phyloP scores from a whole-genome alignment of 2,888 invertebrate species.

The Seira ritae region DNA sequence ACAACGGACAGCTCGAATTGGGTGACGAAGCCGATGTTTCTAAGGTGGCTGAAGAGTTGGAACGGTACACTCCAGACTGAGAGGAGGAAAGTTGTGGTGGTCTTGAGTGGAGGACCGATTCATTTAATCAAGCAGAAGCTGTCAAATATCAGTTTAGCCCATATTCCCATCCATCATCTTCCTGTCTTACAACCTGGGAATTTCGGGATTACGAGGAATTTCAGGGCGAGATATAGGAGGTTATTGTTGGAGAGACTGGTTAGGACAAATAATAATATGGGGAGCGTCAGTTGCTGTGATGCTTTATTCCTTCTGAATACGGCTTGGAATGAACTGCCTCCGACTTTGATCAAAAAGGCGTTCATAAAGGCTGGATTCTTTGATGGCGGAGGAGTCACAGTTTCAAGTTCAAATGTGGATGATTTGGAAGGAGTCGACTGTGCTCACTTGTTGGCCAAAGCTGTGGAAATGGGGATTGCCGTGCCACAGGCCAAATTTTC shows the following conservation, averaged over 20 bases:
- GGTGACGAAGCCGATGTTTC: slow-evolving; percentile 32
- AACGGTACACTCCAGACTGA: background rate
- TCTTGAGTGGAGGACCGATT: slow-evolving; percentile 32
- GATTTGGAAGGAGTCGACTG: slow-evolving; percentile 33
- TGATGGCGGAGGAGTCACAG: background rate
- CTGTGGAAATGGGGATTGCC: slow-evolving; percentile 35
- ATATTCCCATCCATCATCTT: slow-evolving; percentile 30
- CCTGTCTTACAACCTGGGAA: slow-evolving; percentile 26
- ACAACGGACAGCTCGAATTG: slow-evolving; percentile 39
- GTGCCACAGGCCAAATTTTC: slow-evolving; percentile 31
- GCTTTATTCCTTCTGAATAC: slow-evolving; percentile 33
- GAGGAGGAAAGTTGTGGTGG: slow-evolving; percentile 20
- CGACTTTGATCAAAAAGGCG: slow-evolving; percentile 8
- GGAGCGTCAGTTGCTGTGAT: background rate
- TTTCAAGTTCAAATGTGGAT: background rate
- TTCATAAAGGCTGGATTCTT: slow-evolving; percentile 35
- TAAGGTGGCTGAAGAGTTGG: slow-evolving; percentile 28
- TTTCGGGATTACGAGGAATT: slow-evolving; percentile 21
- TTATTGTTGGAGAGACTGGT: slow-evolving; percentile 33
- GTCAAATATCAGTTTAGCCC: slow-evolving; percentile 22
- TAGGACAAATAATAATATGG: too few species aligned
- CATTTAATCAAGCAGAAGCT: background rate
- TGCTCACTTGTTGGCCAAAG: slow-evolving; percentile 29
- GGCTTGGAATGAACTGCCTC: slow-evolving; percentile 42
- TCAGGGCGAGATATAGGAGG: slow-evolving; percentile 35